Base-by-base conservation (phyloP, 2,888 invertebrate species). In the Polymixis lichenea region DNA sequence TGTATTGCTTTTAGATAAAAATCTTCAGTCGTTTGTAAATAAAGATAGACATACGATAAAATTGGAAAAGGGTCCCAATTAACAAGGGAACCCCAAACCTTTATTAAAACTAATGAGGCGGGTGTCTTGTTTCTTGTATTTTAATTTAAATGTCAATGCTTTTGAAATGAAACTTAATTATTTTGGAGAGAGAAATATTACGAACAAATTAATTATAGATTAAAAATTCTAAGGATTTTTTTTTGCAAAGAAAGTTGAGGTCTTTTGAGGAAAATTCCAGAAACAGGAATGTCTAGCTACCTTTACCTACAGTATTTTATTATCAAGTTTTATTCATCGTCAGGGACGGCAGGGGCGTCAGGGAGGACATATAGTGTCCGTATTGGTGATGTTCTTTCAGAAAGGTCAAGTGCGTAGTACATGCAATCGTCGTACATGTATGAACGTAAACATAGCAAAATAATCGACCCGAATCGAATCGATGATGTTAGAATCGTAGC, bases 71-170 rank as follows among this genome's bases (percentile, higher is more conserved):
- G 78, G 69, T 61, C 38, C 53, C 46, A 53, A 72, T 58, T 82
- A 58, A 62, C 25, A 61, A 67, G 46, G 28, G 32, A 58, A 62
- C 53, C 53, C 46, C 15, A 60, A 70, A 58, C 75, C 58, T 71
- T 78, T 61, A 38, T 69, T 69, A 68, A 67, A 78, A 74, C 38
- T 83, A 82, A 75, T 79, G 79, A 83, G 25, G 62, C 43, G 58
- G 25, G 83, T 65, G 6, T 83, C 64, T 32, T 17, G 25, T 83
- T 79, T 58, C 79, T 19, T 56, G 28, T 61, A 46, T 69, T 82
- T 78, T 62, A 70, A 82, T 77, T 77, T 66, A 2, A 75, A 67
- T 68, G 25, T 56, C 75, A 67, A 46, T 62, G 32, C 11, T 67
- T 56, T 67, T 51, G 1, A 51, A 67, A 55, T 25, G 1, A 25